Conservation (phyloP, 2,888 invertebrate genomes). For the Tetragnatha montana region DNA sequence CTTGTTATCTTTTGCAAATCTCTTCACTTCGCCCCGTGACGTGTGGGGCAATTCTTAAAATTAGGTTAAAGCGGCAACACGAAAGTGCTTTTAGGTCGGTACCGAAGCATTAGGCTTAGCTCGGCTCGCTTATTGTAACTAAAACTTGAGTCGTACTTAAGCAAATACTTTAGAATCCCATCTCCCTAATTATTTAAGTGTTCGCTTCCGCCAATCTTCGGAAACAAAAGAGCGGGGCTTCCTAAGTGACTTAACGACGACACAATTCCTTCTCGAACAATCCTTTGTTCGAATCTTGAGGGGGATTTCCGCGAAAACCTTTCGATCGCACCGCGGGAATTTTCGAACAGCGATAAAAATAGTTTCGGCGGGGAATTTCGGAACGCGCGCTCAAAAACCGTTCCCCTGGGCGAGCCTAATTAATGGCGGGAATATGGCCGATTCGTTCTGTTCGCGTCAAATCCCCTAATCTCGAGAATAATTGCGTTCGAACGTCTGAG, state of each 20-base stretch:
- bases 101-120: neutral
- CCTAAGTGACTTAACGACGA: constrained; percentile 31
- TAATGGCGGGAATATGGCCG: constrained; percentile 3
- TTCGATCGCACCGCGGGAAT: constrained; percentile 4
- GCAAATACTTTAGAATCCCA: constrained; percentile 36
- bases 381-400: constrained; percentile 1
- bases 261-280: constrained; percentile 10
- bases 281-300: constrained; percentile 18
- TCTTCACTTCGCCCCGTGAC: neutral
- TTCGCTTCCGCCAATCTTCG: constrained; percentile 1
- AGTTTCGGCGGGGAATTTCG: neutral
- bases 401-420: constrained; percentile 7
- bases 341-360: constrained; percentile 10
- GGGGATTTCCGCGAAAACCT: neutral
- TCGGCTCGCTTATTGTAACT: neutral
- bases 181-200: constrained; percentile 45
- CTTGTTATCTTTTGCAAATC: neutral
- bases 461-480: constrained; percentile 37
- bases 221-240: neutral
- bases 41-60: neutral
- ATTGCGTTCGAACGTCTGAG: constrained; percentile 17
- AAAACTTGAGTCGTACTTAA: constrained; percentile 4
- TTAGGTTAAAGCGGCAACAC: neutral
- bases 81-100: constrained; percentile 18
- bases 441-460: constrained; percentile 13